Base-by-base conservation (phyloP, 2,797 vertebrate genomes). In the Sebastiscus albofasciatus region DNA sequence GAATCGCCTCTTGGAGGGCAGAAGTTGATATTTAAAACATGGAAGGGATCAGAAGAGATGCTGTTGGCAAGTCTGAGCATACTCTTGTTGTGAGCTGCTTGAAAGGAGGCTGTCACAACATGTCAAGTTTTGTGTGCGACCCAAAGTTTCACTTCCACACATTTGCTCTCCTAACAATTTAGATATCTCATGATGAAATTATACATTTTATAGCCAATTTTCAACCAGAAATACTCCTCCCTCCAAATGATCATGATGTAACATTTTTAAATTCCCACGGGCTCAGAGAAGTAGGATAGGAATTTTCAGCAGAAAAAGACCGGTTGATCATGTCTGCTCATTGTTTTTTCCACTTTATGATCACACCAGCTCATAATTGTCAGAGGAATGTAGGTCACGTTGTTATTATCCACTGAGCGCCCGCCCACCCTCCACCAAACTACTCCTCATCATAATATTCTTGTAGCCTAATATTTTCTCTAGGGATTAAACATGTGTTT, bases 361-460 rank as follows among this genome's bases (percentile, higher is more conserved):
- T 87, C 87, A 85, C 55, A 10, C 73, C 82, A 74, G 77, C 68
- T 85, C 88, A 73, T 95, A 94, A 95, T 95, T 93, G 87, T 73
- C 82, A 80, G 46, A 39, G 87, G 85, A 95, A 96, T 95, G 86
- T 95, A 92, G 94, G 95, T 95, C 96, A 96, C 90, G 90, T 89
- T 91, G 89, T 93, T 89, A 73, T 93, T 83, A 80, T 67, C 36
- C 61, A 67, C 60, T 72, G 76, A 75, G 65, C 79, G 5, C 84
- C 67, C 36, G 39, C 82, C 78, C 67, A 39, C 80, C 9, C 33
- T 13, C 16, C 2, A 11, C 6, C 20, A 64, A 77, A 46, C 72
- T 39, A 46, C 72, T 39, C 67, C 8, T 34, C 33, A 59, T n/a
- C 36, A 62, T 60, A 42, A 55, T 58, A 31, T 8, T 39, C 26